Evolutionary conservation across 1,140 invertebrate genomes (phyloP).

Genomic region (Heliconius melpomene): DNA sequence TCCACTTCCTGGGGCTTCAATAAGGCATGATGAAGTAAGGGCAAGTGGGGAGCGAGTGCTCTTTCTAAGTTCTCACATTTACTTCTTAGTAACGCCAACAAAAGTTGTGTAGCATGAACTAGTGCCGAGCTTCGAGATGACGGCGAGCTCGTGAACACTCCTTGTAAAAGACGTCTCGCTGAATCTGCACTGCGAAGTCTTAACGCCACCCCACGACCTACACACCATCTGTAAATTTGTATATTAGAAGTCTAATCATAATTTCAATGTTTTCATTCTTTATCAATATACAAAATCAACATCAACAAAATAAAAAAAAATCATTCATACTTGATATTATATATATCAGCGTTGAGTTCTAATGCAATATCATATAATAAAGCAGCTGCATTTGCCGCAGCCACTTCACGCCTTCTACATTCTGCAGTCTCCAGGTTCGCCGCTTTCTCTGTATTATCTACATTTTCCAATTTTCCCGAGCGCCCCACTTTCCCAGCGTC

Average conservation of each 20-base stretch:
- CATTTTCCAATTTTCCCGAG: neutral
- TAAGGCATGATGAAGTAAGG: constrained; percentile 67
- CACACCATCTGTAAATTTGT: constrained; percentile 26
- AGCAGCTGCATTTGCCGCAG: constrained; percentile 58
- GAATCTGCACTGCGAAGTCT: constrained; percentile 43
- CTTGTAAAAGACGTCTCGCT: constrained; percentile 60
- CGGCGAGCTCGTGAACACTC: constrained; percentile 62
- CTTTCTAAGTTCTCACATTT: constrained; percentile 49
- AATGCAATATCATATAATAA: constrained; percentile 57
- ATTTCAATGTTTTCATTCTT: neutral
- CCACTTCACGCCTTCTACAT: constrained; percentile 33
- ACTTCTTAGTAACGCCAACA: constrained; percentile 57
- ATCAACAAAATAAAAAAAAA: neutral
- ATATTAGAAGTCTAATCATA: too few species aligned
- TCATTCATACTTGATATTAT: neutral
- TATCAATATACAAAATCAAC: neutral
- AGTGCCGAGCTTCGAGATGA: constrained; percentile 52
- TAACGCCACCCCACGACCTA: constrained; percentile 37
- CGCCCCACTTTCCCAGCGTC: neutral
- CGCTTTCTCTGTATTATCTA: neutral
- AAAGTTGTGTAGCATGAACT: constrained; percentile 56
- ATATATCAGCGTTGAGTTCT: constrained; percentile 1
- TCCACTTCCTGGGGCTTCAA: constrained; percentile 33
- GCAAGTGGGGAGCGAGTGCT: constrained; percentile 67
- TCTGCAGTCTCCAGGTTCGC: neutral